Evolutionary conservation across 2,113 vertebrate species (phyloP).

Genomic region (Hyaena hyaena): DNA sequence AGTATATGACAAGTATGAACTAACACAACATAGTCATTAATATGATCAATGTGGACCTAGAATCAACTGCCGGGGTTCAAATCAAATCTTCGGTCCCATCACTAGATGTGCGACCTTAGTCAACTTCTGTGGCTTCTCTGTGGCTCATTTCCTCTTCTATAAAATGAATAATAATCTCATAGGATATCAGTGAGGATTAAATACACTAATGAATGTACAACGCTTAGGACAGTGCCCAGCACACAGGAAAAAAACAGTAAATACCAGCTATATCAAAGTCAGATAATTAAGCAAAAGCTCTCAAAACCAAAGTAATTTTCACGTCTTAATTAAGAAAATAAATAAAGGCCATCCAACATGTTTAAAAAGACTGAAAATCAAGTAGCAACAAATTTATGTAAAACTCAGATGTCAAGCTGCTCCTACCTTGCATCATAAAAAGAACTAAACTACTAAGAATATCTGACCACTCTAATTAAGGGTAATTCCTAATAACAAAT

Average conservation of each 20-base stretch:
- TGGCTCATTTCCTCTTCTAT: background rate
- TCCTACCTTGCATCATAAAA: slow-evolving; percentile 27
- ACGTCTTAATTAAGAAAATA: slow-evolving; percentile 26
- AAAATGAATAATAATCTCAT: background rate
- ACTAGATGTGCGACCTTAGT: background rate
- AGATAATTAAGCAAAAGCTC: background rate
- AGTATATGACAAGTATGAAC: background rate
- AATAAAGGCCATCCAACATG: background rate
- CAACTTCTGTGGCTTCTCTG: background rate
- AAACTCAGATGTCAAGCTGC: slow-evolving; percentile 5
- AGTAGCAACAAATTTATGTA: background rate
- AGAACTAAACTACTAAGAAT: background rate
- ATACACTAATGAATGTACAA: background rate
- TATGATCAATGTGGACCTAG: background rate
- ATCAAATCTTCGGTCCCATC: background rate
- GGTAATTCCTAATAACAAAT: slow-evolving; percentile 35
- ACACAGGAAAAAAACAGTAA: background rate
- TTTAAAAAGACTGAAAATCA: slow-evolving; percentile 32
- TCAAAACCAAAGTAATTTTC: slow-evolving; percentile 45
- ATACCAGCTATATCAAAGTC: background rate
- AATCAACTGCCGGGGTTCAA: background rate
- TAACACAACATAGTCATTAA: background rate
- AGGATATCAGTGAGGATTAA: background rate
- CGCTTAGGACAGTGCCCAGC: background rate
- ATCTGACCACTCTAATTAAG: slow-evolving; percentile 6